Evolutionary conservation across 2,797 vertebrate species (phyloP), one percentile per base, ranked within the genome.

Genomic region (Australoheros facetus): DNA sequence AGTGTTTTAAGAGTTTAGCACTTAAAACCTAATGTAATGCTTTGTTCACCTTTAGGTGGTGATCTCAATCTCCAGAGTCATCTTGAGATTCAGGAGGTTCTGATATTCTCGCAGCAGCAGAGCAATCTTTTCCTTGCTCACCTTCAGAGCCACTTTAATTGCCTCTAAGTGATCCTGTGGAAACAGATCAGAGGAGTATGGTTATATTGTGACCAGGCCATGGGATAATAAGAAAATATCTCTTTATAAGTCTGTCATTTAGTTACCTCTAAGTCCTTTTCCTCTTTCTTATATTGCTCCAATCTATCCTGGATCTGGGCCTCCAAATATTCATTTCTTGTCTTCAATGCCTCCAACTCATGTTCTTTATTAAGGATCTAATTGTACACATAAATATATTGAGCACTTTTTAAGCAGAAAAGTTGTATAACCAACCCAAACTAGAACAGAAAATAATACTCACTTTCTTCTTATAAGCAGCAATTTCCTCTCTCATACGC

Each of bases 41-140:
- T 73, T 32, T 26, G 21, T 76, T 87, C 81, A 96, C 95, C 95
- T 96, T 92, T 96, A 96, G 75, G 96, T 95, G 81, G 87, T 92
- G 81, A 96, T 96, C 90, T 96, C 96, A 75, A 96, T 93, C 81
- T 97, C 96, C 56, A 96, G 88, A 34, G 95, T 92, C 96, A 96
- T 96, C 88, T 97, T 97, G 7, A 93, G 72, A 26, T 96, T 96
- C 12, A 96, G 92, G 42, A 96, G 91, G 10, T 96, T 93, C 88
- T 97, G 96, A 86, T 97, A 96, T 84, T 96, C 96, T 23, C 93
- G 84, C 76, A 96, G 83, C 81, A 96, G 92, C 66, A 94, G 87
- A 34, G 93, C 90, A 37, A 96, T 96, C 91, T 96, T 97, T 86
- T 94, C 94, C 69, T 96, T 96, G 30, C 89, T 93, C 17, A 90